Evolutionary conservation across 1,140 invertebrate species (phyloP), one percentile per base, ranked within the genome.

Genomic region (Zaprionus camerounensis): DNA sequence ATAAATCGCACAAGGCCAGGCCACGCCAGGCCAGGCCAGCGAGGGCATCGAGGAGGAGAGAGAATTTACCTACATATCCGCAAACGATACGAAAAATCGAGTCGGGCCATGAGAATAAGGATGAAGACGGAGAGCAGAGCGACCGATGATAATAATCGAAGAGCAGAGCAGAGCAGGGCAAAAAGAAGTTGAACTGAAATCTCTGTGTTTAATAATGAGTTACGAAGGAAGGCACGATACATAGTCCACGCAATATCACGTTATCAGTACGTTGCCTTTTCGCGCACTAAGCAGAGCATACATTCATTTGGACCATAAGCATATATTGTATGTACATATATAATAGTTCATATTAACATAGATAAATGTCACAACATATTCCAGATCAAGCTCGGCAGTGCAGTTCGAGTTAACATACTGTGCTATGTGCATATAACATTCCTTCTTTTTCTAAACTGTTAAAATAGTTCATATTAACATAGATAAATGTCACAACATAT

Each of bases 201-300:
- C 81, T 80, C 81, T 80, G 81, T 72, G 69, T 68, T 82, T 88
- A 88, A 91, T 91, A 79, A 91, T 88, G 72, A 88, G 82, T 85
- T 91, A 80, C 82, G 79, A 80, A 83, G 51, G 79, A 80, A 83
- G 49, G 66, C 67, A 69, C 65, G 55, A 51, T 12, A 9, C 4
- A 56, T 68, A 68, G 72, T 61, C 80, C 78, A 80, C 13, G 31
- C 17, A 7, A 51, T 2, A 38, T 12, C 1, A 5, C 24, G 28
- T 17, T 62, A 51, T 51, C 17, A 51, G 46, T 51, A 51, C 4
- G 2, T 51, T 51, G 12, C 22, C 46, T 51, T 4, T 51, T n/a
- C 66, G 17, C 36, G n/a, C 51, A 24, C 58, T 36, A 46, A 55
- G 55, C 58, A 66, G 31, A 20, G 62, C 7, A 17, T 41, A 24